Conservation (phyloP, 92 coral and sea anemone genomes). For the Heteractis magnifica region DNA sequence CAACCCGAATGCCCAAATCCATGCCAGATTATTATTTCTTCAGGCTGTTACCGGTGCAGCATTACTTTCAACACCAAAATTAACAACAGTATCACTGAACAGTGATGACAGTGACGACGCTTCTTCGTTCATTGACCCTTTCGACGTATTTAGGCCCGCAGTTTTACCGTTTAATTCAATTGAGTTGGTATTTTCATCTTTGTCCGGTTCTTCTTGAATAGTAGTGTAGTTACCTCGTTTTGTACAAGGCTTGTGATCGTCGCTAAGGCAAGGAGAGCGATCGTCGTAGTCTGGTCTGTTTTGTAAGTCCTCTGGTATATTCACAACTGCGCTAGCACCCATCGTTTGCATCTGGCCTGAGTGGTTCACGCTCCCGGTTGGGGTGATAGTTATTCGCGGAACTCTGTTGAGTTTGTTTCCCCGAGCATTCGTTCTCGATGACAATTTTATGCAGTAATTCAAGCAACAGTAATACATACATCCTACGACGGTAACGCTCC, state of each 20-base stretch:
- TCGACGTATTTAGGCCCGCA: neutral
- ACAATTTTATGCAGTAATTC: conserved; percentile 23
- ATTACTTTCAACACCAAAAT: conserved; percentile 22
- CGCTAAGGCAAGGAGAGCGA: conserved; percentile 15
- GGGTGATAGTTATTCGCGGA: conserved; percentile 26
- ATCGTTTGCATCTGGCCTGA: conserved; percentile 41
- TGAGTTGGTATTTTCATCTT: conserved; percentile 1
- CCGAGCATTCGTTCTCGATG: conserved; percentile 8
- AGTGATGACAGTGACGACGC: conserved; percentile 44
- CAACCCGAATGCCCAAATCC: neutral
- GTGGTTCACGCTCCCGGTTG: conserved; percentile 24
- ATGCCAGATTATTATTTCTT: conserved; percentile 13
- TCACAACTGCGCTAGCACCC: conserved; percentile 26
- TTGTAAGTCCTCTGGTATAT: conserved; percentile 14
- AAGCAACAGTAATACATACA: conserved; percentile 38
- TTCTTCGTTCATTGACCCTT: conserved; percentile 38
- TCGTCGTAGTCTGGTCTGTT: conserved; percentile 2
- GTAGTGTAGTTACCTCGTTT: conserved; percentile 24
- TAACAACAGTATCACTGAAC: conserved; percentile 46
- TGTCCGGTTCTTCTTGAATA: conserved; percentile 21
- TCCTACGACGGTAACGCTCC: conserved; percentile 43
- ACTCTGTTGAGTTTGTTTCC: conserved; percentile 26
- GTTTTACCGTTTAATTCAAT: conserved; percentile 12
- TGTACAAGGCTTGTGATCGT: neutral
- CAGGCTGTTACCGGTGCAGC: conserved; percentile 9